phyloP scores from a whole-genome alignment of 2,113 vertebrate genomes.

The Desmodus rotundus region DNA sequence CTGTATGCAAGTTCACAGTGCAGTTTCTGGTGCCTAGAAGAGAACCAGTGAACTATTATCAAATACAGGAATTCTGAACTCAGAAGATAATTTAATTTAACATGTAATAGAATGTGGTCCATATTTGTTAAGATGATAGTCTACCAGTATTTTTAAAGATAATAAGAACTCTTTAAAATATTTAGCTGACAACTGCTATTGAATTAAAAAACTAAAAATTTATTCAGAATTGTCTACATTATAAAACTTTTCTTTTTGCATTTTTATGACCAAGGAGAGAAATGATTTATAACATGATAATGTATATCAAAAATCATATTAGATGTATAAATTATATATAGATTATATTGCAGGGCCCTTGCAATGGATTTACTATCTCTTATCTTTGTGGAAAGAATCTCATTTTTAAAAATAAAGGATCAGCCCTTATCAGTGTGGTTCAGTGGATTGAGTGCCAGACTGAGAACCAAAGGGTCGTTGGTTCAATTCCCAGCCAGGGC shows the following conservation, averaged over 20 bases:
- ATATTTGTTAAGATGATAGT: background rate
- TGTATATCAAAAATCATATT: background rate
- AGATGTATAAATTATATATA: background rate
- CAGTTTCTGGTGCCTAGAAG: background rate
- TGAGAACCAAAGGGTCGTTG: no score
- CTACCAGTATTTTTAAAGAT: background rate
- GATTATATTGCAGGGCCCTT: background rate
- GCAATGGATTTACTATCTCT: background rate
- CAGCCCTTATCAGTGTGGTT: no score
- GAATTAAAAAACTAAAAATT: background rate
- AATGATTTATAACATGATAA: background rate
- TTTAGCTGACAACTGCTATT: background rate
- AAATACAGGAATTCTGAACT: background rate
- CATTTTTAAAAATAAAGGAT: background rate
- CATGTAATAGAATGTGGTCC: background rate
- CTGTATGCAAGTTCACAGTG: no score
- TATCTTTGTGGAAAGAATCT: background rate
- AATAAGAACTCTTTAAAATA: background rate
- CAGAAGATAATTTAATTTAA: background rate
- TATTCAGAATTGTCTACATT: background rate
- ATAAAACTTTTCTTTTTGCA: background rate
- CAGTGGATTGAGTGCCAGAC: no score
- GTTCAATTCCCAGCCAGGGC: no score
- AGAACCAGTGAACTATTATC: background rate
- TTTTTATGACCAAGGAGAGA: background rate